Evolutionary conservation across 1,140 invertebrate species (phyloP).

Genomic region (Colletes latitarsis): DNA sequence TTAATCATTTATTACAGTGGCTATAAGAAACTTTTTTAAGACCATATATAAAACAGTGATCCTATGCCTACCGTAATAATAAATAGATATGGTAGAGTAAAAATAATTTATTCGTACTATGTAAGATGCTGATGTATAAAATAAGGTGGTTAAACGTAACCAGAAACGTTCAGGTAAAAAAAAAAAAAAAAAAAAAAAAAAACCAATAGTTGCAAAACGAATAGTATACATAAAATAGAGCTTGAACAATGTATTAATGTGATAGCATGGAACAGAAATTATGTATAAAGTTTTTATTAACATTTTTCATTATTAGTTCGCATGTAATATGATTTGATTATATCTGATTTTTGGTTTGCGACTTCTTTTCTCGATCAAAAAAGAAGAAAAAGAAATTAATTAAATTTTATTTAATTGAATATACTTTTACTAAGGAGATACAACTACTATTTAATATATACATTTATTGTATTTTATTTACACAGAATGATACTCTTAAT

Average conservation of each 20-base stretch:
- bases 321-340: constrained; percentile 6
- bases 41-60: constrained; percentile 7
- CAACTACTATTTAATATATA: constrained; percentile 22
- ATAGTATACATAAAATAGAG: constrained; percentile 17
- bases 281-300: neutral
- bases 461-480: constrained; percentile 24
- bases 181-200: too few relatives aligned
- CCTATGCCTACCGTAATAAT: neutral
- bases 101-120: constrained; percentile 11
- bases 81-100: constrained; percentile 9
- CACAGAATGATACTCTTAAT: constrained; percentile 29
- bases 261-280: constrained; percentile 15
- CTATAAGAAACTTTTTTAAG: constrained; percentile 19
- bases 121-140: constrained; percentile 12
- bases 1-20: constrained; percentile 7
- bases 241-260: constrained; percentile 38
- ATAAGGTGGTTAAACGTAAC: neutral
- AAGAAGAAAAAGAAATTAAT: neutral
- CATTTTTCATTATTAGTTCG: neutral
- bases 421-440: neutral
- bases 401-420: neutral
- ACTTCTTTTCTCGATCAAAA: neutral
- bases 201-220: neutral
- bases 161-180: neutral
- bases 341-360: neutral